Base-by-base conservation (phyloP, 1,140 invertebrate genomes). In the Megathymus violae region DNA sequence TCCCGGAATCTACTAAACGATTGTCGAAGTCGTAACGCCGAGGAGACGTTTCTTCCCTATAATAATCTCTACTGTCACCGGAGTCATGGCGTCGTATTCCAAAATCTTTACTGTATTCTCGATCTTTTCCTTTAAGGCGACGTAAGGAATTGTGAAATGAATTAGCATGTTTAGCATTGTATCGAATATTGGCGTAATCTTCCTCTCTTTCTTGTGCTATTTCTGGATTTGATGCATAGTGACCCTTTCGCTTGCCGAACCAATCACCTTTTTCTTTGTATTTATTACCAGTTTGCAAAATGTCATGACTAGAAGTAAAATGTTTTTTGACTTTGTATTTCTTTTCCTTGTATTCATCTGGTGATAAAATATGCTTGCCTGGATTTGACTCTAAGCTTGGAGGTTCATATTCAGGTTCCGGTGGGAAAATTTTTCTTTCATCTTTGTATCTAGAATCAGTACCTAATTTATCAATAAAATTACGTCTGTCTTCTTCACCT, bases 1-100 rank as follows among this genome's bases (percentile, higher is more conserved):
- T 96, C 0, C 95, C 95, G 0, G 95, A 96, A 86, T 96, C 95
- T 1, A 94, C 95, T 14, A 95, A 88, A 22, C 93, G 91, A 67
- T 94, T 94, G 60, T 94, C 94, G 59, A 89, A 92, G 41, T 91
- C 90, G 64, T 82, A 89, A 67, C 88, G 86, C 61, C 80, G 85
- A 46, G 80, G 92, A 62, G 83, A 88, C 72, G 79, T 88, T 58
- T 85, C 86, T 46, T 83, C 85, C 47, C 85, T 82, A 64, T 85
- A 93, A 54, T 86, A 92, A 74, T 88, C 90, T 48, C 82, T 82
- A 63, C 80, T 91, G 51, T 92, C 85, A 6, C 88, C 87, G 11
- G 89, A 92, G 66, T 88, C 88, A 16, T 91, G 89, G 11, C 90
- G 80, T 27, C 83, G 78, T 51, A 92, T 80, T 41, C 91, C 88